These are phyloP conservation scores for Melanitta fusca DNA, from an alignment of 2,797 vertebrate species.

Conservation along the genomic window DNA sequence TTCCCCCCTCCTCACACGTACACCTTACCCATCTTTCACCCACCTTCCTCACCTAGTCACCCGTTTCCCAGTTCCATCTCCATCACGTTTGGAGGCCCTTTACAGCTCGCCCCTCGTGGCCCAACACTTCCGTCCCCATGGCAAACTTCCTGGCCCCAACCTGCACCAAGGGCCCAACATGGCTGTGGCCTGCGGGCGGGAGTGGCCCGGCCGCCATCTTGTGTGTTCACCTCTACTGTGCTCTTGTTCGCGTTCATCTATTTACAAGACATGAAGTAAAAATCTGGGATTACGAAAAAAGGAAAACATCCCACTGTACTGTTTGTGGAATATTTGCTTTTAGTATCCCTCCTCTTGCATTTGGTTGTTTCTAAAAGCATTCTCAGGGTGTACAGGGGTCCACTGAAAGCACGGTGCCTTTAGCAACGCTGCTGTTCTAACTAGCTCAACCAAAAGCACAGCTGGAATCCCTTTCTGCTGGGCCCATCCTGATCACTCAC, in stretches of 20 bases:
- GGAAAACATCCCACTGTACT: no score
- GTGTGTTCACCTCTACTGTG: accelerated
- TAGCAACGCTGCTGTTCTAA: neutral
- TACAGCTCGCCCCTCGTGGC: accelerated
- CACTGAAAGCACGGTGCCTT: no score
- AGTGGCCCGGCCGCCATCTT: neutral
- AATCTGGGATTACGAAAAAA: no score
- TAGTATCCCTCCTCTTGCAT: accelerated
- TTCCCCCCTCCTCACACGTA: accelerated
- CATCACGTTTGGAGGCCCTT: accelerated
- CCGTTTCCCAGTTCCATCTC: neutral
- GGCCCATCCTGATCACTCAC: accelerated
- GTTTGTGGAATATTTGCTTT: neutral
- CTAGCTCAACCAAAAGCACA: neutral
- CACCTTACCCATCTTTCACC: neutral
- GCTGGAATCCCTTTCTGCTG: accelerated
- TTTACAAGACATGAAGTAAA: neutral
- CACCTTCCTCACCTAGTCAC: neutral
- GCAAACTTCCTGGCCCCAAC: accelerated
- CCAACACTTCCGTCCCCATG: accelerated
- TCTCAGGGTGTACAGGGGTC: neutral
- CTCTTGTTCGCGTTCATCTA: accelerated
- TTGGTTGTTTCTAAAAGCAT: neutral
- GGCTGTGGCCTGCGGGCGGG: neutral
- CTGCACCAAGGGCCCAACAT: accelerated